These are phyloP conservation scores for Pasiphila rectangulata DNA, from an alignment of 2,888 invertebrate species.

Conservation along the genomic window DNA sequence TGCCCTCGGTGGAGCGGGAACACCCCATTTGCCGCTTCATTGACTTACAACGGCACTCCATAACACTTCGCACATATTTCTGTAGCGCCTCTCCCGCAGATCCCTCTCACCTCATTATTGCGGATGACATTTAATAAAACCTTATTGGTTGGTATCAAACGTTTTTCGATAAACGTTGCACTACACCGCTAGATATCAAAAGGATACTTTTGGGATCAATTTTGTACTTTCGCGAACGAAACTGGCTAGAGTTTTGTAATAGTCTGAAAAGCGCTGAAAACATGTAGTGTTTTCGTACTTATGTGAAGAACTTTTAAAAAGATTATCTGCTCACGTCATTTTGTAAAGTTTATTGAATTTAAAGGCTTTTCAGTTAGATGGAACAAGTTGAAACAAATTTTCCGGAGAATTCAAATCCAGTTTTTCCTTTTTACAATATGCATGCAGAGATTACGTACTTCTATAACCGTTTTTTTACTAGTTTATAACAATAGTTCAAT, in stretches of 20 bases:
- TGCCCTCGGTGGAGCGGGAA: constrained; percentile 69
- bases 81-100: constrained; percentile 72
- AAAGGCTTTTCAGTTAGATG: background rate
- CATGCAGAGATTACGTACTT: too few relatives aligned
- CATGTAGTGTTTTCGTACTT: too few relatives aligned
- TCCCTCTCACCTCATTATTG: constrained; percentile 79
- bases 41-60: constrained; percentile 81
- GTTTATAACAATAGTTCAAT: too few relatives aligned
- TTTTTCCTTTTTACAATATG: too few relatives aligned
- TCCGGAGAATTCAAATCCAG: constrained; percentile 2
- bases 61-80: constrained; percentile 81
- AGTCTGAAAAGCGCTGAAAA: too few relatives aligned
- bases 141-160: constrained; percentile 68
- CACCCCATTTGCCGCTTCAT: constrained; percentile 80
- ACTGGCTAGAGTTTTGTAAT: background rate
- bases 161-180: constrained; percentile 65
- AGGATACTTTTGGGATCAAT: constrained; percentile 23
- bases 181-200: constrained; percentile 34
- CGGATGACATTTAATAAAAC: constrained; percentile 80
- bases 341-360: background rate
- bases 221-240: constrained; percentile 20
- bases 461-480: too few relatives aligned
- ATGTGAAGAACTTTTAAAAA: too few relatives aligned
- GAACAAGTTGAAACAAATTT: background rate
- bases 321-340: too few relatives aligned